A percentile compares a stretch with the other conserved stretches of the same genome.
phyloP scores from a whole-genome alignment of 2,888 invertebrate species.

The Baronia brevicornis region DNA sequence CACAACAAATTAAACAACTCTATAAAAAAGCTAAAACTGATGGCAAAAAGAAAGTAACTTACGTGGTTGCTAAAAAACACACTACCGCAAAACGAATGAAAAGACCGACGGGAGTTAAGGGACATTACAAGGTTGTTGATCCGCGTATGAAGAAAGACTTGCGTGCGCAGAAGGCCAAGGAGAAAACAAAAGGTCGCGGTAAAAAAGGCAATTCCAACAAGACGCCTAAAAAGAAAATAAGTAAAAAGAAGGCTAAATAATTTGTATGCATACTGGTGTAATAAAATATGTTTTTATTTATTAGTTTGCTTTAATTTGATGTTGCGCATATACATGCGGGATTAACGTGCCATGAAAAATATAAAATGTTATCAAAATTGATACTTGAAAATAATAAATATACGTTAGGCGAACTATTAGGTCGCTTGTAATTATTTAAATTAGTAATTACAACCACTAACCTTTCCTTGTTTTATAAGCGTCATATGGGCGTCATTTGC shows the following conservation, averaged over 20 bases:
- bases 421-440: not conserved
- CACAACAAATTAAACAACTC: conserved; percentile 90
- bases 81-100: conserved; percentile 83
- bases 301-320: too few species aligned
- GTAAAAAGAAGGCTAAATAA: conserved; percentile 46
- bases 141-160: conserved; percentile 96
- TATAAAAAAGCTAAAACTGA: conserved; percentile 92
- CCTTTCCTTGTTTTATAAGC: conserved; percentile 1
- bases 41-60: conserved; percentile 92
- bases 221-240: conserved; percentile 41
- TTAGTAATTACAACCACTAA: not conserved
- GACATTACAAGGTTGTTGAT: conserved; percentile 96
- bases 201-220: conserved; percentile 45
- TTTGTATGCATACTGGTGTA: conserved; percentile 9
- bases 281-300: conserved; percentile 12
- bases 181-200: conserved; percentile 72
- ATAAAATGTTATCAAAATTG: too few species aligned
- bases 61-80: conserved; percentile 95
- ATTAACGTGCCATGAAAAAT: not conserved
- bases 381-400: too few species aligned
- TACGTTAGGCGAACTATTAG: too few species aligned
- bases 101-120: conserved; percentile 92
- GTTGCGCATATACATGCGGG: too few species aligned
- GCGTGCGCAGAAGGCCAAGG: conserved; percentile 78
- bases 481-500: conserved; percentile 29